Conservation (phyloP, 2,888 invertebrate genomes). For the Mythimna impura region DNA sequence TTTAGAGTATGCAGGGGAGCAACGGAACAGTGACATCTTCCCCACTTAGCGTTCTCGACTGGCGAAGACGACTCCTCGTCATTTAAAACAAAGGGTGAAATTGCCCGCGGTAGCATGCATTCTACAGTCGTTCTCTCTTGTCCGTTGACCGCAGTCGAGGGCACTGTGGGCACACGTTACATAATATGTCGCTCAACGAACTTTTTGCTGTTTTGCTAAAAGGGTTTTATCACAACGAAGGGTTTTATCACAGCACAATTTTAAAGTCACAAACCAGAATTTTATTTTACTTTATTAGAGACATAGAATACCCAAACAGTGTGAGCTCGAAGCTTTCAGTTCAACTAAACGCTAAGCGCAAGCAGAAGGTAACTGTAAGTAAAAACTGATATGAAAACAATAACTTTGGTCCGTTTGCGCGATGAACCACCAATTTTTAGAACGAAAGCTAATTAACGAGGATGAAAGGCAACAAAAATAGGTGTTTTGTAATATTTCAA, state of each 20-base stretch:
- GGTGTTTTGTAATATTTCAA: slow-evolving; percentile 71
- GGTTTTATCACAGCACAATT: slow-evolving; percentile 53
- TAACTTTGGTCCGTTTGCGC: slow-evolving; percentile 26
- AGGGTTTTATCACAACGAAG: slow-evolving; percentile 42
- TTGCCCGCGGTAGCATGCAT: slow-evolving; percentile 80
- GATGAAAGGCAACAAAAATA: slow-evolving; percentile 67
- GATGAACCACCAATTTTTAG: slow-evolving; percentile 46
- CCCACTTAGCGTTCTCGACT: slow-evolving; percentile 79
- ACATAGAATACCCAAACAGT: slow-evolving; percentile 42
- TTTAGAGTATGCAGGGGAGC: slow-evolving; percentile 79
- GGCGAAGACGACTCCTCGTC: slow-evolving; percentile 81
- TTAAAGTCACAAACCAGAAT: slow-evolving; percentile 49
- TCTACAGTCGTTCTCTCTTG: slow-evolving; percentile 74
- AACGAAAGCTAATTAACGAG: slow-evolving; percentile 62
- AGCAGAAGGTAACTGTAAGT: slow-evolving; percentile 30
- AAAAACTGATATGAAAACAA: slow-evolving; percentile 58
- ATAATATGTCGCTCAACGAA: slow-evolving; percentile 68
- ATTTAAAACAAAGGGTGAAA: slow-evolving; percentile 87
- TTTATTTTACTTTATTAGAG: slow-evolving; percentile 40
- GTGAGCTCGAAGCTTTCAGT: slow-evolving; percentile 33
- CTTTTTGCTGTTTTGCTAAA: slow-evolving; percentile 59
- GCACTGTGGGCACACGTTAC: slow-evolving; percentile 67
- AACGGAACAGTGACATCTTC: slow-evolving; percentile 84
- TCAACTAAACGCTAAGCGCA: slow-evolving; percentile 32
- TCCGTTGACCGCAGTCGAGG: slow-evolving; percentile 83